These are phyloP conservation scores for Campaea margaritaria DNA, from an alignment of 2,888 invertebrate genomes.

Conservation along the genomic window DNA sequence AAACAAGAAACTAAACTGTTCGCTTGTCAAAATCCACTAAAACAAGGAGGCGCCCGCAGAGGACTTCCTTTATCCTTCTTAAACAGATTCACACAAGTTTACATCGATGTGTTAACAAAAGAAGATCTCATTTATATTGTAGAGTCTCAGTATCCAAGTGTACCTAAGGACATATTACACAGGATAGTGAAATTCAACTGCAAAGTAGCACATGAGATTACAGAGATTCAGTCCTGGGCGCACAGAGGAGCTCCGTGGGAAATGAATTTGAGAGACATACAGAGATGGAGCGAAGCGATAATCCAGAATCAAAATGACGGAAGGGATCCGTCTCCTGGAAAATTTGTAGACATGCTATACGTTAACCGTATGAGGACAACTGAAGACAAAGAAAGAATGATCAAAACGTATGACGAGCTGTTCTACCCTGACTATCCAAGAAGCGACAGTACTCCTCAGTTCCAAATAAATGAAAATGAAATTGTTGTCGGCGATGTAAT, in stretches of 20 bases:
- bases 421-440: conserved; percentile 80
- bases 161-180: conserved; percentile 86
- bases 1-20: conserved; percentile 93
- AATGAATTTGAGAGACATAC: conserved; percentile 97
- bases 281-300: conserved; percentile 95
- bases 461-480: conserved; percentile 84
- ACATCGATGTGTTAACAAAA: conserved; percentile 86
- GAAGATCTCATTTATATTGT: conserved; percentile 89
- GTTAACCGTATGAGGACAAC: conserved; percentile 93
- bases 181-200: conserved; percentile 93
- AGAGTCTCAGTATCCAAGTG: conserved; percentile 85
- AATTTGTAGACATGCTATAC: conserved; percentile 92
- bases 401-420: conserved; percentile 74
- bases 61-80: conserved; percentile 98
- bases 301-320: conserved; percentile 67
- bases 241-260: conserved; percentile 97
- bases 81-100: conserved; percentile 98
- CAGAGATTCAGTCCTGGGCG: conserved; percentile 88
- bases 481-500: conserved; percentile 88
- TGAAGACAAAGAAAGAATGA: conserved; percentile 90
- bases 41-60: conserved; percentile 97
- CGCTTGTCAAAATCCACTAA: conserved; percentile 98
- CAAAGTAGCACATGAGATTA: conserved; percentile 87
- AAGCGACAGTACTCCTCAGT: conserved; percentile 82
- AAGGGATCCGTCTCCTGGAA: conserved; percentile 78